phyloP scores from a whole-genome alignment of 2,888 invertebrate species.

The Micoletzkya japonica region DNA sequence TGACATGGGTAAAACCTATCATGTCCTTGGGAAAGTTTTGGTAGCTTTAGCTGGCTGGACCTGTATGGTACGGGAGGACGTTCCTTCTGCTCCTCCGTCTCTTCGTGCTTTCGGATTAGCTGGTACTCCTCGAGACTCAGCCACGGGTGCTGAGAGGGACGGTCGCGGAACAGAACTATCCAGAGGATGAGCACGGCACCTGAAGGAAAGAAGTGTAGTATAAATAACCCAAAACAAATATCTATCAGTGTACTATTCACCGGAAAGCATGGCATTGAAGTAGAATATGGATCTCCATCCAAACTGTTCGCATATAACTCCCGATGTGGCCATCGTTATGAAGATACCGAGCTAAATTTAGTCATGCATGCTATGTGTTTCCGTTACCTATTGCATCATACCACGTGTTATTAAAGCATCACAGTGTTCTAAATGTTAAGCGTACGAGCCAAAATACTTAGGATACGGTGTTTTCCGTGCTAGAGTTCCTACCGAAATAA shows the following conservation, averaged over 20 bases:
- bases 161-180: conserved; percentile 34
- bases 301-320: conserved; percentile 32
- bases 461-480: too few species aligned
- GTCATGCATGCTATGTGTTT: too few species aligned
- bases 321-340: conserved; percentile 35
- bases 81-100: neutral
- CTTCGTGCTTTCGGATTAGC: conserved; percentile 17
- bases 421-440: too few species aligned
- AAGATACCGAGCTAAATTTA: conserved; percentile 35
- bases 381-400: neutral
- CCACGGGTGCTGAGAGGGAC: conserved; percentile 32
- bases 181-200: conserved; percentile 28
- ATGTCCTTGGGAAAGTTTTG: neutral
- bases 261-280: conserved; percentile 22
- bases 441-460: too few species aligned
- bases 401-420: too few species aligned
- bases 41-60: neutral
- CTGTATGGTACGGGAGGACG: conserved; percentile 21
- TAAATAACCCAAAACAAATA: neutral
- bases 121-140: conserved; percentile 32
- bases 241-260: neutral
- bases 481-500: too few species aligned
- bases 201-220: too few species aligned
- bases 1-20: too few species aligned
- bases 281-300: conserved; percentile 38